Evolutionary conservation across 92 coral and sea anemone genomes (phyloP).

Genomic region (Porites cylindrica): DNA sequence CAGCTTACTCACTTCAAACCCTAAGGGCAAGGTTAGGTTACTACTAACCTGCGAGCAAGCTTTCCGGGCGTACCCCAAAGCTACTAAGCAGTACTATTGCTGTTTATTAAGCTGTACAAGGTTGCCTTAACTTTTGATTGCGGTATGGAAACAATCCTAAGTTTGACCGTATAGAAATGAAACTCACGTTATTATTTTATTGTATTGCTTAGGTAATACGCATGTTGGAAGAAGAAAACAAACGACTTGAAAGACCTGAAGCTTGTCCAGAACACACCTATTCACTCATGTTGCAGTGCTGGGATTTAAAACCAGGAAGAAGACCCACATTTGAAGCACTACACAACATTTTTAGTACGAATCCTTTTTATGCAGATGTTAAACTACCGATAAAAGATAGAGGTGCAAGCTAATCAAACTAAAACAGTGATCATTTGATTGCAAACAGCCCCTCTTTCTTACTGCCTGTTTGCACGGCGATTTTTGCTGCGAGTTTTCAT

Average conservation of each 20-base stretch:
- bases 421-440: neutral
- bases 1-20: too few relatives aligned
- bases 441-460: neutral
- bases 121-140: neutral
- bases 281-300: constrained; percentile 95
- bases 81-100: neutral
- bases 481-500: too few relatives aligned
- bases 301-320: constrained; percentile 96
- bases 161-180: too few relatives aligned
- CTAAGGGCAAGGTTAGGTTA: too few relatives aligned
- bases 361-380: constrained; percentile 96
- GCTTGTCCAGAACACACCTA: constrained; percentile 97
- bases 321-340: constrained; percentile 95
- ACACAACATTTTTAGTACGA: constrained; percentile 93
- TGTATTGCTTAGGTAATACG: constrained; percentile 78
- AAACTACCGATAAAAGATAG: constrained; percentile 70
- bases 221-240: constrained; percentile 91
- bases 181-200: neutral
- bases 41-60: too few relatives aligned
- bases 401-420: constrained; percentile 15
- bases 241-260: constrained; percentile 91
- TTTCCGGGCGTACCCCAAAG: too few relatives aligned
- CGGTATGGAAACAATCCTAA: neutral
- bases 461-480: too few relatives aligned
- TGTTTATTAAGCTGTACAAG: neutral